Conservation (phyloP, 2,113 vertebrate species). For the Aepyceros melampus region DNA sequence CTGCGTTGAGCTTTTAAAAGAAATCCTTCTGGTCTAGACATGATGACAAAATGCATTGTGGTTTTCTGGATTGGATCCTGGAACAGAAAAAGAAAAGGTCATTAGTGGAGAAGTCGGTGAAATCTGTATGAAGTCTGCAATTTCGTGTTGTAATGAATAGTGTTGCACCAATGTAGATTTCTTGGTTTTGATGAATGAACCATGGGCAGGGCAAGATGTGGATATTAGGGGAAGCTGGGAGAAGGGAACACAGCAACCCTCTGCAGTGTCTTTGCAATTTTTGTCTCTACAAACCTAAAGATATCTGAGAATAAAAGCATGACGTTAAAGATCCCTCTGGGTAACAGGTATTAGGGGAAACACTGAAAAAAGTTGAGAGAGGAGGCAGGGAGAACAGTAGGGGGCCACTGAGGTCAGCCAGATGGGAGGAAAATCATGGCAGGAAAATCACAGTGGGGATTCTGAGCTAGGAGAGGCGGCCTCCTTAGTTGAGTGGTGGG, state of each 20-base stretch:
- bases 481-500: background rate
- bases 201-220: accelerated
- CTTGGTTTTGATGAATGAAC: background rate
- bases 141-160: background rate
- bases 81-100: background rate
- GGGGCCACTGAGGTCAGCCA: background rate
- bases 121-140: background rate
- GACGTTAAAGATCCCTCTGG: background rate
- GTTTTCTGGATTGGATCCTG: background rate
- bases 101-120: background rate
- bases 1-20: background rate
- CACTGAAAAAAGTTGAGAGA: background rate
- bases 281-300: background rate
- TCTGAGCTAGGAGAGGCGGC: background rate
- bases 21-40: background rate
- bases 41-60: background rate
- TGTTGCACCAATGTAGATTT: accelerated
- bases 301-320: background rate
- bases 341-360: background rate
- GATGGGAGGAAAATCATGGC: background rate
- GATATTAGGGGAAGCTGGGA: background rate
- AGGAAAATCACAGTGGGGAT: background rate
- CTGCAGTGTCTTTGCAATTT: background rate
- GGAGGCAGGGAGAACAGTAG: background rate
- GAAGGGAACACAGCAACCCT: background rate